These are phyloP conservation scores for Allygus modestus DNA, from an alignment of 2,888 invertebrate genomes.

Conservation along the genomic window DNA sequence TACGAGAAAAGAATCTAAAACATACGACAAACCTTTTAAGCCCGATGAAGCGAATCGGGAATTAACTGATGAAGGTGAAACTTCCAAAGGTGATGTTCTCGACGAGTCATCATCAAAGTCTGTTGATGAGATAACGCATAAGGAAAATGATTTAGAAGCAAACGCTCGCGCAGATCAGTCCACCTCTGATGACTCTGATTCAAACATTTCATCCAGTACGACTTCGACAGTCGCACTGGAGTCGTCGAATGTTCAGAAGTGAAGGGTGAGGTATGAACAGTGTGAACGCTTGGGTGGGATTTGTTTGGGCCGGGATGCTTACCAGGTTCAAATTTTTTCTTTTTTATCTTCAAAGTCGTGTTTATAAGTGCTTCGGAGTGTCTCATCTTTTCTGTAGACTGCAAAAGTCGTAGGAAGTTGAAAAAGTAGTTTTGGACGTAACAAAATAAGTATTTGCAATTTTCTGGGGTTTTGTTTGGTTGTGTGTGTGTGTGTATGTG, in stretches of 20 bases:
- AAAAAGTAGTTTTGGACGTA: too few relatives aligned
- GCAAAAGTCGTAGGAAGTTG: too few relatives aligned
- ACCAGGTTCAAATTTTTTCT: not conserved
- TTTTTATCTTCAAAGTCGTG: too few relatives aligned
- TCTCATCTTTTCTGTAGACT: too few relatives aligned
- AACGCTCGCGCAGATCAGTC: not conserved
- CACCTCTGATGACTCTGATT: slow-evolving; percentile 10
- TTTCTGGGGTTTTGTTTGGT: too few relatives aligned
- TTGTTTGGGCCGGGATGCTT: not conserved
- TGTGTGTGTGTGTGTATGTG: too few relatives aligned
- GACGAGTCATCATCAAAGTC: not conserved
- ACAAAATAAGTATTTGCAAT: too few relatives aligned
- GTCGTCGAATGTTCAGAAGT: not conserved
- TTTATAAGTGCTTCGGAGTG: too few relatives aligned
- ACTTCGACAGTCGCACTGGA: not conserved
- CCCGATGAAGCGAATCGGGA: not conserved
- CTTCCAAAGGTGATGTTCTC: not conserved
- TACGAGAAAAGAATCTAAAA: not conserved
- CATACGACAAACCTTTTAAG: too few relatives aligned
- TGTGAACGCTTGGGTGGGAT: not conserved
- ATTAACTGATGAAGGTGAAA: not conserved
- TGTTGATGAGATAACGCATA: not conserved
- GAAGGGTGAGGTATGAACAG: slow-evolving; percentile 1
- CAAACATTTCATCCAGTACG: not conserved
- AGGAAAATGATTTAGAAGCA: not conserved